Base-by-base conservation (phyloP, 2,113 vertebrate species). In the Hipposideros armiger region DNA sequence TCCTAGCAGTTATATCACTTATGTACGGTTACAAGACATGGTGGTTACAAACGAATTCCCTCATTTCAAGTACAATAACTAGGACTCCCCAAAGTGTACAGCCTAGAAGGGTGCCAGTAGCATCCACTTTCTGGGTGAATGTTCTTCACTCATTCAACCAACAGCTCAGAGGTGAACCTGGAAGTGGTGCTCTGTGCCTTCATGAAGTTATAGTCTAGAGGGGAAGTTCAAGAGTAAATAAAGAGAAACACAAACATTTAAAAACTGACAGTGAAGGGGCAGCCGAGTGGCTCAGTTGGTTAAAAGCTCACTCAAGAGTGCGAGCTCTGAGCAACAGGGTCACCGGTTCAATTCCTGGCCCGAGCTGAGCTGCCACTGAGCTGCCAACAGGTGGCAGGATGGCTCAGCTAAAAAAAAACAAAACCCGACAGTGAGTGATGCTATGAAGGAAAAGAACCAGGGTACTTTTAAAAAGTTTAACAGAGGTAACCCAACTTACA, bases 401-500 rank as follows among this genome's bases (percentile, higher is more conserved):
- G 36, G 36, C 36, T 36, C 36, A 36, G 36, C 36, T 36, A 36
- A 36, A 36, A 36, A 36, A 36, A 36, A 36, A 36, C 36, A 60
- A 54, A 81, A 78, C 17, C 14, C 1, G 22, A 66, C 16, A 45
- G 58, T 67, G 17, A 86, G 67, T 86, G 56, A 70, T 32, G 0
- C 64, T 30, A 32, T 15, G 67, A 76, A 86, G 67, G 26, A 40
- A 86, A 90, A 86, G 24, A 58, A 15, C 10, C 10, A 64, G 5
- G 13, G 10, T 74, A 6, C 11, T 47, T 87, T 36, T 87, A 8
- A 36, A 52, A 87, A 69, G 66, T 86, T 91, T 36, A 81, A 66
- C 40, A 73, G 56, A 88, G 6, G 28, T 74, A 90, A 77, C 14
- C 69, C n/a, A 73, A 66, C 60, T 87, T 87, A 90, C 76, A 95